A percentile compares a stretch with the other conserved stretches of the same genome.
These are phyloP conservation scores for Trissolcus brochymenae DNA, from an alignment of 2,888 invertebrate genomes.

Conservation along the genomic window DNA sequence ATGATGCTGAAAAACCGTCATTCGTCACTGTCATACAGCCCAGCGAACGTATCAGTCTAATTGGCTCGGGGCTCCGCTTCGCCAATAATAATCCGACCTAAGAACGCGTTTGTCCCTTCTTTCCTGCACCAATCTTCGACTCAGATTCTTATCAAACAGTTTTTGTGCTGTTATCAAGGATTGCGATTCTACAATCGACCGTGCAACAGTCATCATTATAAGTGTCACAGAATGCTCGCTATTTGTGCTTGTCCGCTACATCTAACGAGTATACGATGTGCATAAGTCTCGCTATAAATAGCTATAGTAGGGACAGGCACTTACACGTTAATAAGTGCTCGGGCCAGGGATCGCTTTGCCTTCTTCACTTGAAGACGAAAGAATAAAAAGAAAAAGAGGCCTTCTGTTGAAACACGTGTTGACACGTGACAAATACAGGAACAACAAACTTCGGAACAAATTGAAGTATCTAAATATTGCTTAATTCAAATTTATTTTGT, in stretches of 20 bases:
- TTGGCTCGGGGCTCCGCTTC: slow-evolving; percentile 25
- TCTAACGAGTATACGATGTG: slow-evolving; percentile 55
- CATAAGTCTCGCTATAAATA: slow-evolving; percentile 67
- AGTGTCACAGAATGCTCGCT: slow-evolving; percentile 38
- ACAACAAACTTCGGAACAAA: slow-evolving; percentile 47
- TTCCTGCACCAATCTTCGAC: slow-evolving; percentile 35
- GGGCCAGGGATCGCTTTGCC: not conserved
- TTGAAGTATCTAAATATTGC: slow-evolving; percentile 14
- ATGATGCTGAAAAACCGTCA: not conserved
- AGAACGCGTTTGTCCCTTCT: slow-evolving; percentile 9
- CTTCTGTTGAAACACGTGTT: slow-evolving; percentile 34
- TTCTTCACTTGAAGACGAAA: not conserved
- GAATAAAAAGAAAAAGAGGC: slow-evolving; percentile 19
- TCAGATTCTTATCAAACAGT: not conserved
- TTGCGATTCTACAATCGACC: slow-evolving; percentile 26
- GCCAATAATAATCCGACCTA: slow-evolving; percentile 36
- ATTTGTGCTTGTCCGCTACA: slow-evolving; percentile 45
- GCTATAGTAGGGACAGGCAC: slow-evolving; percentile 65
- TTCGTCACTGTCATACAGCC: slow-evolving; percentile 48
- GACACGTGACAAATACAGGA: slow-evolving; percentile 33
- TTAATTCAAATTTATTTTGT: too few species aligned
- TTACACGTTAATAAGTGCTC: slow-evolving; percentile 65
- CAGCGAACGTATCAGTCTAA: slow-evolving; percentile 13
- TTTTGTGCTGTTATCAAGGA: slow-evolving; percentile 24
- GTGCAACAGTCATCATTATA: slow-evolving; percentile 51